Percentiles rank a stretch among this genome's conserved stretches.
phyloP scores from a whole-genome alignment of 2,113 vertebrate species.

The Xerus inauris region DNA sequence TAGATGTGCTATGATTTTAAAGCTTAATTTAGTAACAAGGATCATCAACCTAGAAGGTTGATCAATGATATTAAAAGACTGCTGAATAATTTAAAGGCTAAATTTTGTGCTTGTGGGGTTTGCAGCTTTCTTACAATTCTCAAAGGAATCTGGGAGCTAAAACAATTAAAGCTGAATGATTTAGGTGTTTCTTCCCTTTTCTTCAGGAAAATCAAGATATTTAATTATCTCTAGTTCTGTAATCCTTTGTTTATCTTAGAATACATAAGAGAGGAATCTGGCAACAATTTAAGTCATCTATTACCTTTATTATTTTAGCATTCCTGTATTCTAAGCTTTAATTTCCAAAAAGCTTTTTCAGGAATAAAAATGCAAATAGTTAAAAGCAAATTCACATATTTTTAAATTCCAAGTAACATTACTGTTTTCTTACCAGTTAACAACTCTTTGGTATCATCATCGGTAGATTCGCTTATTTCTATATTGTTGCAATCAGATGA shows the following conservation, averaged over 20 bases:
- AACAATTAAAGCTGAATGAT: neutral
- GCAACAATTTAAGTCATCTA: neutral
- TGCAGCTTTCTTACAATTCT: neutral
- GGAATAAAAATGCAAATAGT: constrained; percentile 13
- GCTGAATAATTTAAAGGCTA: neutral
- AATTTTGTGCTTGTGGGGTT: neutral
- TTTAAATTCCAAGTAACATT: neutral
- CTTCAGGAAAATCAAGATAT: constrained; percentile 14
- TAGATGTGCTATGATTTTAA: neutral
- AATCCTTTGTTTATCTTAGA: neutral
- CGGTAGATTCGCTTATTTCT: constrained; percentile 92
- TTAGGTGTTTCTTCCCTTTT: neutral
- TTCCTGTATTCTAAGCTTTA: constrained; percentile 22
- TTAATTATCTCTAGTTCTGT: neutral
- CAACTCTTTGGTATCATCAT: constrained; percentile 93
- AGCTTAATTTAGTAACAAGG: constrained; percentile 6
- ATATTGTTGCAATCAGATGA: constrained; percentile 91
- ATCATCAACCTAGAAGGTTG: neutral
- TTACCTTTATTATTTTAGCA: neutral
- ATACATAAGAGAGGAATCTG: neutral
- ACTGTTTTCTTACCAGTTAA: constrained; percentile 81
- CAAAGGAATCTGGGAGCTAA: neutral
- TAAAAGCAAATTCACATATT: neutral
- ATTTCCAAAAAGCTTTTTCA: neutral
- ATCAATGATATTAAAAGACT: neutral